Percentiles rank a stretch among this genome's conserved stretches.
Conservation (phyloP, 1,140 invertebrate genomes). For the Bombus terrestris region DNA sequence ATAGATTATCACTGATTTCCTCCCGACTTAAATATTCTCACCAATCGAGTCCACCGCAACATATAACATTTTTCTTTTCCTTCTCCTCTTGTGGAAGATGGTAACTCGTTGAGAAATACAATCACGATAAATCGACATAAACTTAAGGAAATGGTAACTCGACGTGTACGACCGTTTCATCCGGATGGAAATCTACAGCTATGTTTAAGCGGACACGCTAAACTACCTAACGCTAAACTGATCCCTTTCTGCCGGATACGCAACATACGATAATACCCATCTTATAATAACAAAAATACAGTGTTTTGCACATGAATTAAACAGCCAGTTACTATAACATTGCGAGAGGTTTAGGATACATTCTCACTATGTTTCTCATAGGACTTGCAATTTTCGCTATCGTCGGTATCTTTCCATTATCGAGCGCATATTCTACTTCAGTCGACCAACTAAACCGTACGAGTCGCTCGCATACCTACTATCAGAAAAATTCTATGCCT, state of each 20-base stretch:
- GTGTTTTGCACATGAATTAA: not conserved
- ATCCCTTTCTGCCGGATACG: not conserved
- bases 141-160: conserved; percentile 48
- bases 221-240: conserved; percentile 11
- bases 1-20: conserved; percentile 46
- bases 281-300: conserved; percentile 37
- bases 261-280: not conserved
- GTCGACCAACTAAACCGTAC: not conserved
- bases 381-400: not conserved
- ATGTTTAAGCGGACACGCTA: conserved; percentile 18
- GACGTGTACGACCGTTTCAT: conserved; percentile 27
- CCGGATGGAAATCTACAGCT: conserved; percentile 5
- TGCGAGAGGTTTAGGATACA: not conserved
- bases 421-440: too few species aligned
- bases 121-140: conserved; percentile 32
- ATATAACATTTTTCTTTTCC: conserved; percentile 10
- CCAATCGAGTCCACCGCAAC: conserved; percentile 37
- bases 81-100: conserved; percentile 15
- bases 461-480: not conserved
- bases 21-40: conserved; percentile 19
- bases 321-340: not conserved
- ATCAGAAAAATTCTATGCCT: not conserved
- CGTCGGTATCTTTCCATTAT: not conserved
- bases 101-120: conserved; percentile 26
- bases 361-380: not conserved